A percentile compares a stretch with the other conserved stretches of the same genome.
phyloP scores from a whole-genome alignment of 2,113 vertebrate genomes.

The Urocitellus parryii region DNA sequence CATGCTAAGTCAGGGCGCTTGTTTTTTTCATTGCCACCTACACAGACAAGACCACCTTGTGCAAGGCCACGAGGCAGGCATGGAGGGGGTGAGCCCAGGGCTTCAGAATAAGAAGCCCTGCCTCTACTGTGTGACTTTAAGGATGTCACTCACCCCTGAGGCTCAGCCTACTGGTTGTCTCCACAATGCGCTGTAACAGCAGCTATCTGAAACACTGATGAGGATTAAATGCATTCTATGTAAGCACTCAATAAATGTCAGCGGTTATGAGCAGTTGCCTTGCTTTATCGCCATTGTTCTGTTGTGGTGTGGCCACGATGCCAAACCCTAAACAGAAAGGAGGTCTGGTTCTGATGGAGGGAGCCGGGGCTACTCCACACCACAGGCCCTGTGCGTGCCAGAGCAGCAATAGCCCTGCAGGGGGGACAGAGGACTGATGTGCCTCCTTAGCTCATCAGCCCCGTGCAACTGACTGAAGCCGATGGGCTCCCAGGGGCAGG shows the following conservation, averaged over 20 bases:
- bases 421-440: accelerated
- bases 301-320: background rate
- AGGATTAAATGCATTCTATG: background rate
- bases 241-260: background rate
- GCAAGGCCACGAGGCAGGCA: background rate
- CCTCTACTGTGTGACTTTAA: too few relatives aligned
- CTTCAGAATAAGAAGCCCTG: background rate
- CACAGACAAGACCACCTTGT: background rate
- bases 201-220: background rate
- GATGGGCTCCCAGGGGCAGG: background rate
- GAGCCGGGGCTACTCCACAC: background rate
- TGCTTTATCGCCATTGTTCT: too few relatives aligned
- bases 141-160: background rate
- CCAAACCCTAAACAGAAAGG: background rate
- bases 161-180: background rate
- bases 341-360: background rate
- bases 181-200: background rate
- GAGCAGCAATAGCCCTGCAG: background rate
- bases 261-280: background rate
- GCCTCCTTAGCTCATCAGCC: background rate
- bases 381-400: background rate
- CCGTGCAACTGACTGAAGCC: accelerated
- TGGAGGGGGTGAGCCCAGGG: background rate
- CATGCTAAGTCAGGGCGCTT: background rate
- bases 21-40: background rate